phyloP scores from a whole-genome alignment of 2,113 vertebrate genomes.

The Megaceryle maxima region DNA sequence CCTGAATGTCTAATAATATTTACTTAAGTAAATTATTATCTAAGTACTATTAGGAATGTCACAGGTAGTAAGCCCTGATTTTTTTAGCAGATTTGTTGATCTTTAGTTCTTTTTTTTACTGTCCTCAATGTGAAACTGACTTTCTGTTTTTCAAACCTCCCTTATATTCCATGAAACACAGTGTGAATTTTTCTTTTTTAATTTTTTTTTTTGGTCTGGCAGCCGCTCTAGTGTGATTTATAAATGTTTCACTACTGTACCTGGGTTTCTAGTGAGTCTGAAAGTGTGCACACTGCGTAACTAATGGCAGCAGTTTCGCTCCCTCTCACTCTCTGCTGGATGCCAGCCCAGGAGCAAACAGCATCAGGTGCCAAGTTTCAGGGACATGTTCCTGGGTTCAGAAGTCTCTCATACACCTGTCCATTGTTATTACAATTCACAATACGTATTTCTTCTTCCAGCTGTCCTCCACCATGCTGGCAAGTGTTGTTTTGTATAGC shows the following conservation, averaged over 20 bases:
- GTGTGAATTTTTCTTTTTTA: neutral
- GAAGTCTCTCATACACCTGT: slow-evolving; percentile 38
- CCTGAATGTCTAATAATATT: neutral
- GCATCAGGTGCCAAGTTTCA: slow-evolving; percentile 23
- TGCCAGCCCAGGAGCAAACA: slow-evolving; percentile 21
- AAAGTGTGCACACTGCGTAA: neutral
- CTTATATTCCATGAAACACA: neutral
- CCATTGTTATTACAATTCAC: slow-evolving; percentile 27
- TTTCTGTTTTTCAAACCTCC: neutral
- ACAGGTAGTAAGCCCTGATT: neutral
- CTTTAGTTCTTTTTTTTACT: neutral
- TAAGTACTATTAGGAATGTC: neutral
- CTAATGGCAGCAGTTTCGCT: neutral
- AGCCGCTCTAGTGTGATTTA: neutral
- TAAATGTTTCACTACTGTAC: neutral
- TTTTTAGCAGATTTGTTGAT: neutral
- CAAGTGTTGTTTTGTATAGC: neutral
- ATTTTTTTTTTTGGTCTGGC: neutral
- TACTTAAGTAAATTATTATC: neutral
- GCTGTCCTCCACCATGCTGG: neutral
- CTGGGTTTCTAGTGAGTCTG: neutral
- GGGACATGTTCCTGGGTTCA: neutral
- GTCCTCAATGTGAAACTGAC: neutral
- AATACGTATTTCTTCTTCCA: slow-evolving; percentile 20
- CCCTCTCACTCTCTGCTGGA: slow-evolving; percentile 17